A percentile compares a stretch with the other conserved stretches of the same genome.
phyloP scores from a whole-genome alignment of 1,140 invertebrate species.

The Pectinophora gossypiella region DNA sequence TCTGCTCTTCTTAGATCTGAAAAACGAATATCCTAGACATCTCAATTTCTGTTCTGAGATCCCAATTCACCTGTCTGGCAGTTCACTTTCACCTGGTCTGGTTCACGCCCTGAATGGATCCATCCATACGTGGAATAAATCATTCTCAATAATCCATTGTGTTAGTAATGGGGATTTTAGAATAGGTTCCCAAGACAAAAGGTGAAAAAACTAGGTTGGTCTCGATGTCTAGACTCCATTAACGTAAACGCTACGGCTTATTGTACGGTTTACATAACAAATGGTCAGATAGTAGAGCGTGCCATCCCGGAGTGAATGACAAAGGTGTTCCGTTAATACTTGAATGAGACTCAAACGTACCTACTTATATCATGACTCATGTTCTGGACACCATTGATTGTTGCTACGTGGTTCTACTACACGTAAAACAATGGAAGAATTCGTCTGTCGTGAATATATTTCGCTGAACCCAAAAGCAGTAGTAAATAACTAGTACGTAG shows the following conservation, averaged over 20 bases:
- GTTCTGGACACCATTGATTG: conserved; percentile 10
- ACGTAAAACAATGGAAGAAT: background rate
- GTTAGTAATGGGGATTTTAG: background rate
- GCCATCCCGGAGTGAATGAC: conserved; percentile 17
- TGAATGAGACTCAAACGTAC: conserved; percentile 24
- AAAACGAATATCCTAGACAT: no score
- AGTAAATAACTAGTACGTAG: no score
- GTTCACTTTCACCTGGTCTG: no score
- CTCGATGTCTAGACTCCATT: conserved; percentile 32
- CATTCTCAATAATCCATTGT: background rate
- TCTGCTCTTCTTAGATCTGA: no score
- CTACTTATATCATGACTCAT: conserved; percentile 19
- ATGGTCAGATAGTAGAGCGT: conserved; percentile 27
- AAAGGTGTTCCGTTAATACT: conserved; percentile 36
- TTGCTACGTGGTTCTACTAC: conserved; percentile 9
- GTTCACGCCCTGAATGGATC: no score
- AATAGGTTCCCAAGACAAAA: conserved; percentile 10
- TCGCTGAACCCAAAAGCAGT: no score
- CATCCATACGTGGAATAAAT: no score
- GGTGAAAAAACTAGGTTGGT: conserved; percentile 27
- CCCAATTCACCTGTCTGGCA: no score
- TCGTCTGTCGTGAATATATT: no score
- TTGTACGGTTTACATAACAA: conserved; percentile 48
- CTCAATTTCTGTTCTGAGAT: no score
- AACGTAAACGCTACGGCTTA: conserved; percentile 27